Conservation (phyloP, 2,797 vertebrate species). For the Hoplostethus mediterraneus region DNA sequence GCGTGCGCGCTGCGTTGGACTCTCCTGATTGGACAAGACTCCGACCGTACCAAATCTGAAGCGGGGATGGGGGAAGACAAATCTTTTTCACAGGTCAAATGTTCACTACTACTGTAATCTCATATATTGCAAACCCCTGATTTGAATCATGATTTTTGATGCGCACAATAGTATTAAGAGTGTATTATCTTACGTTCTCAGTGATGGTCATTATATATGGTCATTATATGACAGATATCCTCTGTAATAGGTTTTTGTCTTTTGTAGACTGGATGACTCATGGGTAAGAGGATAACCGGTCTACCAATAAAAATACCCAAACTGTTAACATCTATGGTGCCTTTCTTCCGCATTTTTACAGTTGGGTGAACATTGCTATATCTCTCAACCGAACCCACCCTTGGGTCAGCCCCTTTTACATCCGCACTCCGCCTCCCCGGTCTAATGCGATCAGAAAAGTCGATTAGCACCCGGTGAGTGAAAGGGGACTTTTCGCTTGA, state of each 20-base stretch:
- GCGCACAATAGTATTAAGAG: too few species aligned
- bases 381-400: conserved; percentile 45
- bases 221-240: not conserved
- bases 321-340: not conserved
- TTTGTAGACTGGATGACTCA: not conserved
- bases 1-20: conserved; percentile 81
- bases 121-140: not conserved
- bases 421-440: not conserved
- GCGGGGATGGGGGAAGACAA: conserved; percentile 1
- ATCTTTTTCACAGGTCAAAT: conserved; percentile 31
- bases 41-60: conserved; percentile 51
- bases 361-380: conserved; percentile 14
- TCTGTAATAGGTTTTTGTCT: too few species aligned
- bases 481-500: not conserved
- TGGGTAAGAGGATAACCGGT: not conserved
- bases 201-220: not conserved
- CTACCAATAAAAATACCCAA: not conserved
- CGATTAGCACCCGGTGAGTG: not conserved
- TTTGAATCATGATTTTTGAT: not conserved
- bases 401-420: not conserved
- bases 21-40: conserved; percentile 78
- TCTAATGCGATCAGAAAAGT: too few species aligned
- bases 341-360: conserved; percentile 53
- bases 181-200: not conserved
- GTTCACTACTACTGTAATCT: not conserved